A percentile compares a stretch with the other conserved stretches of the same genome.
These are phyloP conservation scores for Bolborhynchus lineola DNA, from an alignment of 2,113 vertebrate species.

Conservation along the genomic window DNA sequence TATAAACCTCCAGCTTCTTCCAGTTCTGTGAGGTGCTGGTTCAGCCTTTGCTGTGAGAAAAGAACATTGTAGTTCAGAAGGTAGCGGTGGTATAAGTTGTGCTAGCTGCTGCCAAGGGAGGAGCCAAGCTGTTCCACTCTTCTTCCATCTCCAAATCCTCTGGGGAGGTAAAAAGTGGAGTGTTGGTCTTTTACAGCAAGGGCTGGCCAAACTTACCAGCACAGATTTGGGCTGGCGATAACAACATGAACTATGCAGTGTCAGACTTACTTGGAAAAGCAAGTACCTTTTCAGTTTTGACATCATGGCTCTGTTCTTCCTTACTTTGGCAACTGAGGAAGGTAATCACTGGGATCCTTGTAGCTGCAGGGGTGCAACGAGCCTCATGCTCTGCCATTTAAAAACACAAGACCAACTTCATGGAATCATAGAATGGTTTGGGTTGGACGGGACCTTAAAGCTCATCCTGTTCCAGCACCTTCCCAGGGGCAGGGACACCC, in stretches of 20 bases:
- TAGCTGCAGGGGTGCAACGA: neutral
- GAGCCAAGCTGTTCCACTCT: neutral
- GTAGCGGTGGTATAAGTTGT: neutral
- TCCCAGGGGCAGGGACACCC: neutral
- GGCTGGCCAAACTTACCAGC: neutral
- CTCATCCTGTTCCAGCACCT: neutral
- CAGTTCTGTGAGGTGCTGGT: neutral
- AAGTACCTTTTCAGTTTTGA: neutral
- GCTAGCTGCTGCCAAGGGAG: neutral
- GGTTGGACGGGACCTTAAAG: neutral
- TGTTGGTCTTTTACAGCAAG: neutral
- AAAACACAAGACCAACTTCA: neutral
- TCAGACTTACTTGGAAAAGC: neutral
- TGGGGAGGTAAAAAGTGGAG: neutral
- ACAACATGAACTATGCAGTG: fast-evolving
- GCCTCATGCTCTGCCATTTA: neutral
- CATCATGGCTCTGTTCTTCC: neutral
- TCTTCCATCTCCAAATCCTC: neutral
- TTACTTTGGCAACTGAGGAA: neutral
- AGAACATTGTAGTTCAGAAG: neutral
- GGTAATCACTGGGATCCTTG: neutral
- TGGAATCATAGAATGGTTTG: neutral
- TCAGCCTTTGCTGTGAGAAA: neutral
- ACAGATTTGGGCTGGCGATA: neutral
- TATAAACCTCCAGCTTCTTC: neutral